Evolutionary conservation across 2,113 vertebrate species (phyloP).

Genomic region (Gadus chalcogrammus): DNA sequence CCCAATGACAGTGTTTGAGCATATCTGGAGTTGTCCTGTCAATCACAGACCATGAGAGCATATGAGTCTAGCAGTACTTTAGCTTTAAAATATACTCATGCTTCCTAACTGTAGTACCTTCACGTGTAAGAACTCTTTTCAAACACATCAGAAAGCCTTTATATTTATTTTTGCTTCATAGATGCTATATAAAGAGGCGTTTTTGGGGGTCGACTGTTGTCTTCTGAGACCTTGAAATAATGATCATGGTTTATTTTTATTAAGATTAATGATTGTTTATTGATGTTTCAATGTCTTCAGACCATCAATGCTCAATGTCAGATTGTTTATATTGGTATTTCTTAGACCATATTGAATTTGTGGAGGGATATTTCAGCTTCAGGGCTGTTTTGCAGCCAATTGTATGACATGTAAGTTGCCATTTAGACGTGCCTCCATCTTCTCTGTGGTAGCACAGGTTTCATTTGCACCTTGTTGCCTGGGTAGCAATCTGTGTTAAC

Average conservation of each 20-base stretch:
- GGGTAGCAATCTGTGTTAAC: not conserved
- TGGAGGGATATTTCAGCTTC: constrained; percentile 12
- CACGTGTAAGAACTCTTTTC: constrained; percentile 17
- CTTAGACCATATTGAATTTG: not conserved
- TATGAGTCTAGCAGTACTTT: not conserved
- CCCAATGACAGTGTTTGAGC: too few species aligned
- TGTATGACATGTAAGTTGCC: constrained; percentile 5
- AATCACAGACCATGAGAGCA: too few species aligned
- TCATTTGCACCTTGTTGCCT: constrained; percentile 19
- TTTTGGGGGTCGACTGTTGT: not conserved
- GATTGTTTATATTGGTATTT: too few species aligned
- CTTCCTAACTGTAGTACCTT: not conserved
- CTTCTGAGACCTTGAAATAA: not conserved
- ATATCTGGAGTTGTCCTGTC: too few species aligned
- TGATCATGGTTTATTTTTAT: too few species aligned
- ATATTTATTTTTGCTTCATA: constrained; percentile 30
- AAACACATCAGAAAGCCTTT: constrained; percentile 18
- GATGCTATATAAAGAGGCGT: constrained; percentile 31
- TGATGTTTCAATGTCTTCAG: too few species aligned
- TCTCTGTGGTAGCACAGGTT: not conserved
- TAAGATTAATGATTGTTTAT: too few species aligned
- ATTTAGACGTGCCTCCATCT: constrained; percentile 41
- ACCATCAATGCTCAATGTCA: too few species aligned
- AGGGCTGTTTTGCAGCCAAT: not conserved
- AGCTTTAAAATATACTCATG: not conserved